Percentiles rank a stretch among this genome's conserved stretches.
phyloP scores from a whole-genome alignment of 2,113 vertebrate genomes.

The Tylochromis polylepis region DNA sequence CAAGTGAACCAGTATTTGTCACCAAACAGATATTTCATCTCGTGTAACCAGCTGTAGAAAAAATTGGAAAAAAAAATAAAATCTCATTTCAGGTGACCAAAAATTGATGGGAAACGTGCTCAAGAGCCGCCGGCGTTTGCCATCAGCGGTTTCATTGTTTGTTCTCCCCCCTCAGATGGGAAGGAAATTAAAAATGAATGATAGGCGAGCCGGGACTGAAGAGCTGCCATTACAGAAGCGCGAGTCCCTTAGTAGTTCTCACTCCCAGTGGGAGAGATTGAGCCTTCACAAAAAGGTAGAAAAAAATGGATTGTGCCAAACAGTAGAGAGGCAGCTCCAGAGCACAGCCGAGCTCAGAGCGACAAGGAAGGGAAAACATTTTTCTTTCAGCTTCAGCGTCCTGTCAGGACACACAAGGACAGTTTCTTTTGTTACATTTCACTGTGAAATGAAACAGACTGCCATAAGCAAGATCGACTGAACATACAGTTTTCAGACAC shows the following conservation, averaged over 20 bases:
- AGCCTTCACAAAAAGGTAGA: not conserved
- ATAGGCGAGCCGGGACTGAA: not conserved
- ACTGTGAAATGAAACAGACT: not conserved
- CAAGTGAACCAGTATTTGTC: not conserved
- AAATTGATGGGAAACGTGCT: not conserved
- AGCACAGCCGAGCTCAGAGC: not conserved
- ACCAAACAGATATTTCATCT: not conserved
- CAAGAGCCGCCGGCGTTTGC: not conserved
- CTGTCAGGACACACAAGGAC: not conserved
- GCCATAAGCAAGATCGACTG: not conserved
- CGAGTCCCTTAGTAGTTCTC: not conserved
- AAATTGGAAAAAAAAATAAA: not conserved
- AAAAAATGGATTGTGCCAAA: not conserved
- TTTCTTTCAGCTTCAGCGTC: not conserved
- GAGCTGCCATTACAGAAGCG: not conserved
- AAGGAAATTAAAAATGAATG: not conserved
- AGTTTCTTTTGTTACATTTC: not conserved
- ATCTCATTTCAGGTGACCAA: not conserved
- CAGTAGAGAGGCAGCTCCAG: not conserved
- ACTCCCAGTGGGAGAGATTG: not conserved
- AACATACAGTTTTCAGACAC: not conserved
- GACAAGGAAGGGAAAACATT: not conserved
- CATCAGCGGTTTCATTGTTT: not conserved
- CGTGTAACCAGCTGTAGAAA: not conserved
- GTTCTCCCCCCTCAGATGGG: not conserved